These are phyloP conservation scores for Myioborus miniatus DNA, from an alignment of 2,797 vertebrate genomes.

Conservation along the genomic window DNA sequence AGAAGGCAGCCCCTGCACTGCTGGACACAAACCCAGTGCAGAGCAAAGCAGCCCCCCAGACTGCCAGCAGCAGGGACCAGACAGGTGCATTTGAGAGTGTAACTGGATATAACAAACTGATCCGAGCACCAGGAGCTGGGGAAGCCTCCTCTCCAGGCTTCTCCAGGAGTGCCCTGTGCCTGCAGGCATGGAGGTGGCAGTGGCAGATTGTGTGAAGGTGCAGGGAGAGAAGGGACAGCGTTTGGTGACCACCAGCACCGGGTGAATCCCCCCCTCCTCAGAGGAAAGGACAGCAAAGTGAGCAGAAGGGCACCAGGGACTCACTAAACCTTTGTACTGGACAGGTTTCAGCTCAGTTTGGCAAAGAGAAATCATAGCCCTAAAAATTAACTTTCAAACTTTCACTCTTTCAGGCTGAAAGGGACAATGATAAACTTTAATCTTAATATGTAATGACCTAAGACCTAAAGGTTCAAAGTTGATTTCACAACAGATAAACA, in stretches of 20 bases:
- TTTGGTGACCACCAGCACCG: accelerated
- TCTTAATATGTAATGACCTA: not conserved
- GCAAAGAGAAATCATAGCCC: accelerated
- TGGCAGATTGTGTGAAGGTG: accelerated
- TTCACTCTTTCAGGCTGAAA: not conserved
- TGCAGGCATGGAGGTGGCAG: not conserved
- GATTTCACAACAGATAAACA: not conserved
- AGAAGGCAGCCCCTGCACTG: not conserved
- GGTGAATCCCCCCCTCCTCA: not conserved
- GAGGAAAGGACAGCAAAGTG: not conserved
- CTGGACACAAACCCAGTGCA: accelerated
- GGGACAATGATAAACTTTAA: not conserved
- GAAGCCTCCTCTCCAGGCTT: accelerated
- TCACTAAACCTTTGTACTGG: not conserved
- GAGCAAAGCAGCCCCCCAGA: not conserved
- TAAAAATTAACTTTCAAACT: not conserved
- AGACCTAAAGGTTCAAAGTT: not conserved
- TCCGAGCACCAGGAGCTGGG: not conserved
- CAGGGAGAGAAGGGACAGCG: accelerated
- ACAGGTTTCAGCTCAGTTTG: not conserved
- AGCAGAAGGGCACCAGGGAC: accelerated
- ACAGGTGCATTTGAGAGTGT: not conserved
- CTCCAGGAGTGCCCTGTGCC: accelerated
- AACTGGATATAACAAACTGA: not conserved
- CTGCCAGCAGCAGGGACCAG: not conserved